These are phyloP conservation scores for Anaspis maculata DNA, from an alignment of 2,888 invertebrate species.

Conservation along the genomic window DNA sequence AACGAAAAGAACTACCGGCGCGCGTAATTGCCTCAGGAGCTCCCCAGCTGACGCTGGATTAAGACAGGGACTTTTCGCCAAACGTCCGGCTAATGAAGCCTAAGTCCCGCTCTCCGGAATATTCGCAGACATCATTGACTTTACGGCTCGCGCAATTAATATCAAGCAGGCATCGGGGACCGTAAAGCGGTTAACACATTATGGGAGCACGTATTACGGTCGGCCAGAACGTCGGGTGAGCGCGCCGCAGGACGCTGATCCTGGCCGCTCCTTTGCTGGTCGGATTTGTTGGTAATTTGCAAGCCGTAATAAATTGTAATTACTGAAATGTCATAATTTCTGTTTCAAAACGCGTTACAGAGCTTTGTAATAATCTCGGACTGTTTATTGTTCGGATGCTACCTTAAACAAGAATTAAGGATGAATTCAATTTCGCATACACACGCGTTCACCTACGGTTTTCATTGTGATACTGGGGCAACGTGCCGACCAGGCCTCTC, in stretches of 20 bases:
- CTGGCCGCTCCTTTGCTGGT: constrained; percentile 7
- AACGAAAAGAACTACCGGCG: too few relatives aligned
- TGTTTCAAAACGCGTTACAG: constrained; percentile 15
- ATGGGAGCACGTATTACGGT: constrained; percentile 15
- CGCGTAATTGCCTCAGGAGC: too few relatives aligned
- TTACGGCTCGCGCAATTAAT: constrained; percentile 16
- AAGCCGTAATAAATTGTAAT: constrained; percentile 21
- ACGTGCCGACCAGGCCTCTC: too few relatives aligned
- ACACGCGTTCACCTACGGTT: constrained; percentile 12
- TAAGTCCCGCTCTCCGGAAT: constrained; percentile 11
- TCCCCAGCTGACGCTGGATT: too few relatives aligned
- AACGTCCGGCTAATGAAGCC: constrained; percentile 10
- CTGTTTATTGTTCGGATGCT: constrained; percentile 17
- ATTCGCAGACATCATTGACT: constrained; percentile 16
- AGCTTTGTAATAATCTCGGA: constrained; percentile 16
- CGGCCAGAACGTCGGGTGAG: constrained; percentile 7
- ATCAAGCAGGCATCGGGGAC: constrained; percentile 15
- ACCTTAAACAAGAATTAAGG: constrained; percentile 16
- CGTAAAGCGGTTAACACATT: constrained; percentile 18
- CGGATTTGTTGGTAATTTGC: constrained; percentile 18
- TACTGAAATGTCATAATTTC: constrained; percentile 23
- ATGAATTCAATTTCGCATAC: constrained; percentile 17
- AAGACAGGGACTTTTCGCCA: too few relatives aligned
- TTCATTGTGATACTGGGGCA: too few relatives aligned
- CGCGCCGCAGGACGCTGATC: constrained; percentile 3